Percentiles rank a stretch among this genome's conserved stretches.
Conservation (phyloP, 2,888 invertebrate species). For the Danaus chrysippus region DNA sequence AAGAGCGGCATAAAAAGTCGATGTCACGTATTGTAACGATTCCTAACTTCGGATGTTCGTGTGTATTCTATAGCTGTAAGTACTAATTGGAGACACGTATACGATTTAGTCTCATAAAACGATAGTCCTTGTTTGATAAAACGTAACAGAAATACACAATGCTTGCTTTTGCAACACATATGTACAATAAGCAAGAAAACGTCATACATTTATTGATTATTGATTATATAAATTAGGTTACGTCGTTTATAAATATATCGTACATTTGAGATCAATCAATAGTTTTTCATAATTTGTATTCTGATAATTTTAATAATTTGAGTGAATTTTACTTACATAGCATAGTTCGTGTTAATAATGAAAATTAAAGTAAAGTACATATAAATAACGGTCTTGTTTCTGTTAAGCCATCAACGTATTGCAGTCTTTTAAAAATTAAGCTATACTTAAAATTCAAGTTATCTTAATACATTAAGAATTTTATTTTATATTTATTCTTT, state of each 20-base stretch:
- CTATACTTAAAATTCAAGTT: too few species aligned
- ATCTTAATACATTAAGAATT: too few species aligned
- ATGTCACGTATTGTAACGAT: conserved; percentile 22
- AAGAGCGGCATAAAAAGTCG: conserved; percentile 15
- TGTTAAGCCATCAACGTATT: too few species aligned
- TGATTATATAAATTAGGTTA: conserved; percentile 40
- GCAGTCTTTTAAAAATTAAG: too few species aligned
- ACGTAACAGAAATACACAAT: conserved; percentile 49
- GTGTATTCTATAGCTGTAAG: conserved; percentile 40
- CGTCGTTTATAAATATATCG: conserved; percentile 12
- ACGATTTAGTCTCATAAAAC: conserved; percentile 57
- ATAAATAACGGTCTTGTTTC: too few species aligned
- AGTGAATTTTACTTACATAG: too few species aligned
- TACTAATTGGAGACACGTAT: conserved; percentile 55
- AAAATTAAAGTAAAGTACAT: too few species aligned
- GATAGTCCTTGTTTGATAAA: conserved; percentile 59
- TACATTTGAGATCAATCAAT: too few species aligned
- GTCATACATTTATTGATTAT: conserved; percentile 47
- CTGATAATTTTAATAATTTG: too few species aligned
- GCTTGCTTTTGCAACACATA: conserved; percentile 30
- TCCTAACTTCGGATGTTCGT: conserved; percentile 23
- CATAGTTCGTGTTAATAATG: too few species aligned
- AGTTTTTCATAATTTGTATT: too few species aligned
- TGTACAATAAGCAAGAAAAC: conserved; percentile 30
- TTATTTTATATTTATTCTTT: too few species aligned